Conservation (phyloP, 2,888 invertebrate species). For the Tenthredo amoena region DNA sequence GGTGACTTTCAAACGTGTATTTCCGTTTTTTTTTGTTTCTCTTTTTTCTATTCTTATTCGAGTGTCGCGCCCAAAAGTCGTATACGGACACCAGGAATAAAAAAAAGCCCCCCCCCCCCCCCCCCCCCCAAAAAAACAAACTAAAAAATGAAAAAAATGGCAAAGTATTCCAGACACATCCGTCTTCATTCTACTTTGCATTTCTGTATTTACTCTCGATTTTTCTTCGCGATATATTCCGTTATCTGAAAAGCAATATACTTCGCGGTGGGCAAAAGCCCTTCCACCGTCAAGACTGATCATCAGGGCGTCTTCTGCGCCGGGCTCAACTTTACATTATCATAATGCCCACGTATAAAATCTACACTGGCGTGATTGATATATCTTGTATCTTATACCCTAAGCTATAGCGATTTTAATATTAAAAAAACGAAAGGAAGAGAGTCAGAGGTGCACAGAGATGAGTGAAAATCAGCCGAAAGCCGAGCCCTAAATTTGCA, state of each 20-base stretch:
- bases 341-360: conserved; percentile 44
- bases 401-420: conserved; percentile 37
- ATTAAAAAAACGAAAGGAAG: background rate
- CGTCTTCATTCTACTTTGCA: conserved; percentile 10
- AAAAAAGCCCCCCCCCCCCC: no score
- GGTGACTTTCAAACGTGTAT: conserved; percentile 18
- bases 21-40: background rate
- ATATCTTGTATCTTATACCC: conserved; percentile 33
- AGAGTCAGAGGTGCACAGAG: background rate
- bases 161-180: conserved; percentile 28
- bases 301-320: conserved; percentile 48
- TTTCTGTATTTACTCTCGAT: conserved; percentile 44
- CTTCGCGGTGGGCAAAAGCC: conserved; percentile 40
- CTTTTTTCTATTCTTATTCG: background rate
- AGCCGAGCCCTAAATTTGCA: background rate
- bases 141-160: background rate
- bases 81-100: background rate
- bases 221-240: conserved; percentile 43
- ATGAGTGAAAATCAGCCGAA: conserved; percentile 10
- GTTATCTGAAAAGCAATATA: conserved; percentile 51
- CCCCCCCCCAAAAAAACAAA: background rate
- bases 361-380: conserved; percentile 50
- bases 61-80: background rate
- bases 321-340: conserved; percentile 49
- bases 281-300: conserved; percentile 44